Conservation (phyloP, 2,888 invertebrate species). For the Coleophora deauratella region DNA sequence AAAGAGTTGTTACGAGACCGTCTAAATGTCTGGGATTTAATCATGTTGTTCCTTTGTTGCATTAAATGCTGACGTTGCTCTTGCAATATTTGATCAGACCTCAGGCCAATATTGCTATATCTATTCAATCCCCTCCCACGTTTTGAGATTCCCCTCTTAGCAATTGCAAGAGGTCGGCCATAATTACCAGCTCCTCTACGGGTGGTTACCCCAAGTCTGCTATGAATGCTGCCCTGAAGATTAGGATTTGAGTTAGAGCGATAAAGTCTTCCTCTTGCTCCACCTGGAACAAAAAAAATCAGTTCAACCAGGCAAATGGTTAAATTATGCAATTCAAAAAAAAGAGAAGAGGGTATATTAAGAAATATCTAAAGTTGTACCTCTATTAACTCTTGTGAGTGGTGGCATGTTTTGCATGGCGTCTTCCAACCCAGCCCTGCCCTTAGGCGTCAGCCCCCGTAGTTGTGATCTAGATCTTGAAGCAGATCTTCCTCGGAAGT, state of each 20-base stretch:
- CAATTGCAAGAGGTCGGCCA: slow-evolving; percentile 48
- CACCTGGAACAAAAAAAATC: slow-evolving; percentile 29
- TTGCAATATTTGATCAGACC: slow-evolving; percentile 63
- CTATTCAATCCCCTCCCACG: slow-evolving; percentile 55
- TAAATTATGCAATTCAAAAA: too few species aligned
- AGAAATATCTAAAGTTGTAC: background rate
- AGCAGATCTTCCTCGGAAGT: slow-evolving; percentile 41
- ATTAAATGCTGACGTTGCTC: slow-evolving; percentile 44
- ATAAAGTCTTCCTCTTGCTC: slow-evolving; percentile 37
- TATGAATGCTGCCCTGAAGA: slow-evolving; percentile 40
- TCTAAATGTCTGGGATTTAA: slow-evolving; percentile 62
- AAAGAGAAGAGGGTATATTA: slow-evolving; percentile 1
- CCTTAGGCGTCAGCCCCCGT: slow-evolving; percentile 53
- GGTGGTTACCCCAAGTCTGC: slow-evolving; percentile 51
- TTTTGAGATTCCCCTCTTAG: slow-evolving; percentile 60
- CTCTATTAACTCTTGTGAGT: slow-evolving; percentile 35
- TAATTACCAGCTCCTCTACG: slow-evolving; percentile 38
- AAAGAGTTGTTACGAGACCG: slow-evolving; percentile 55
- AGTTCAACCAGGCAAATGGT: background rate
- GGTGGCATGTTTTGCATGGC: slow-evolving; percentile 36
- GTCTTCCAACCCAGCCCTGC: slow-evolving; percentile 53
- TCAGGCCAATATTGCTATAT: slow-evolving; percentile 55
- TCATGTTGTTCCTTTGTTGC: slow-evolving; percentile 40
- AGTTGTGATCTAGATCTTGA: slow-evolving; percentile 52
- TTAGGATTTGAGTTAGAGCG: slow-evolving; percentile 45